Evolutionary conservation across 2,888 invertebrate species (phyloP), one percentile per base, ranked within the genome.

Genomic region (Noctuana brunneofusca): DNA sequence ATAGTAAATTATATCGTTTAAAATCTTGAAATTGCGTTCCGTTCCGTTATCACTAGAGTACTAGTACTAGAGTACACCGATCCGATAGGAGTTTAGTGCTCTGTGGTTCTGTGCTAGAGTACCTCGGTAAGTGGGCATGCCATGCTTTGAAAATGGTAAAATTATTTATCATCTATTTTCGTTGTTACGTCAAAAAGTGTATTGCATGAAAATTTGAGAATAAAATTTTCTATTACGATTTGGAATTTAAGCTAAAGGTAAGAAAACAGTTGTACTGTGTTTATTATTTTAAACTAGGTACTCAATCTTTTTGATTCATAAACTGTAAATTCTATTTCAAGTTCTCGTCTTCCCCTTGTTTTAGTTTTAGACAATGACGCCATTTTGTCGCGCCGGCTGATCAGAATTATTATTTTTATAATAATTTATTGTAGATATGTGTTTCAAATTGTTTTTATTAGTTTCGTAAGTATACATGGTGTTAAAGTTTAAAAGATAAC

Each of bases 331-430:
- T 63, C 27, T 66, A 66, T 66, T 69, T 60, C 43, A 60, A 64
- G 63, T 68, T 48, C n/a, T 48, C 22, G 20, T 8, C 77, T 78
- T 79, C 78, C 76, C 80, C 84, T 87, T 88, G 86, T 88, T 85
- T 86, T 80, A 80, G 86, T 88, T 85, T 86, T 80, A 80, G 80
- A 80, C 81, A 78, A 83, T 89, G 91, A 91, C 91, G 91, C 91
- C 91, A 91, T 91, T 89, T 91, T 91, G 91, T 91, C 80, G 88
- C 89, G 89, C 91, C 91, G 91, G 91, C 91, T 91, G 90, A 91
- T 91, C 84, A 66, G 80, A 84, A 82, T 82, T 85, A 83, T 79
- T 84, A 84, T 84, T 86, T 86, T 83, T 62, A 60, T 46, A 53
- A 32, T 22, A 16, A 35, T 60, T 60, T 16, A 32, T 14, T 54